These are phyloP conservation scores for Trochalopteron elliotii DNA, from an alignment of 2,113 vertebrate genomes.

Conservation along the genomic window DNA sequence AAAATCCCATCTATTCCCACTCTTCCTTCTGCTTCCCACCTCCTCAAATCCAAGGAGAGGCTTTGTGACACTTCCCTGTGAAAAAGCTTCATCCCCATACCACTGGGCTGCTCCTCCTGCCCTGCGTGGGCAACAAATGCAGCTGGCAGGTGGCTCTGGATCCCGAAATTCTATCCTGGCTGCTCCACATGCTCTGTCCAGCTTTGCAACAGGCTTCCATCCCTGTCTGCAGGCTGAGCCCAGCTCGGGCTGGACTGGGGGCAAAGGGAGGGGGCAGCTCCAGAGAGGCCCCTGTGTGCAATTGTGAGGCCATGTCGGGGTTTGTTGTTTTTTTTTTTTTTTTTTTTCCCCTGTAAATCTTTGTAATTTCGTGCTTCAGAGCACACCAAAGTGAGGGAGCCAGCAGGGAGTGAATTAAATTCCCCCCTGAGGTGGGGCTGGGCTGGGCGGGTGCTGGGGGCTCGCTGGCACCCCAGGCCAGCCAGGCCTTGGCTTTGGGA, in stretches of 20 bases:
- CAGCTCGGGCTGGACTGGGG: not conserved
- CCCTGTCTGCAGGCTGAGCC: not conserved
- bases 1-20: not conserved
- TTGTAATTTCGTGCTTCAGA: conserved; percentile 77
- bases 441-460: not conserved
- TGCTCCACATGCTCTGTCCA: not conserved
- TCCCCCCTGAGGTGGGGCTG: conserved; percentile 45
- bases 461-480: not conserved
- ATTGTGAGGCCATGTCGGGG: not conserved
- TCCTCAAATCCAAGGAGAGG: not conserved
- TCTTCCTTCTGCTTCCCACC: not conserved
- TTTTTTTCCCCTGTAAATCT: conserved; percentile 43
- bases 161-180: not conserved
- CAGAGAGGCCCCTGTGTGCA: not conserved
- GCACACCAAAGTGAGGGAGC: conserved; percentile 70
- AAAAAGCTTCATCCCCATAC: not conserved
- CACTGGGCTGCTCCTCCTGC: not conserved
- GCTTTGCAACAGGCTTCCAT: not conserved
- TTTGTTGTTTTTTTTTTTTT: not conserved
- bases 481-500: not conserved
- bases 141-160: not conserved
- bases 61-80: fast-evolving
- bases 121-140: not conserved
- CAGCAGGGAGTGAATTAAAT: conserved; percentile 66
- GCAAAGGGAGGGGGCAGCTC: not conserved